Percentiles rank a stretch among this genome's conserved stretches.
These are phyloP conservation scores for Stichodactyla mertensii DNA, from an alignment of 64 coral and sea anemone species.

Conservation along the genomic window DNA sequence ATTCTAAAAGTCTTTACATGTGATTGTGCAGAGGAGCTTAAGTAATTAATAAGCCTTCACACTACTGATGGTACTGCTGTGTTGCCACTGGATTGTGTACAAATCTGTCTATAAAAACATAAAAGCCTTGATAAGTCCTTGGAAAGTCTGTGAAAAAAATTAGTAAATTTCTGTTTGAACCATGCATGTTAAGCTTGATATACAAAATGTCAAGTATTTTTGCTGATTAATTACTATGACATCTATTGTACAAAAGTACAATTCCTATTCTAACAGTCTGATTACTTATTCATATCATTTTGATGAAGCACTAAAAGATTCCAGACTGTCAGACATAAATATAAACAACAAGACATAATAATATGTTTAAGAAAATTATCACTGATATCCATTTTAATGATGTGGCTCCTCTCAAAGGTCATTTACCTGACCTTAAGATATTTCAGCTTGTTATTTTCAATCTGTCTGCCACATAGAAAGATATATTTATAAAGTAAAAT, in stretches of 20 bases:
- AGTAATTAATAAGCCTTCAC: no score
- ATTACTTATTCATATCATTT: background rate
- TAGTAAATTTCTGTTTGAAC: no score
- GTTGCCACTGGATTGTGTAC: no score
- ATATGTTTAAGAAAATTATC: background rate
- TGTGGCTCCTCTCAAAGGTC: background rate
- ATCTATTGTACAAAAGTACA: background rate
- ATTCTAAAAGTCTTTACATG: no score
- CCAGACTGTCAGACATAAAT: background rate
- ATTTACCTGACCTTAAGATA: conserved; percentile 3
- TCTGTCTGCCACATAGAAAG: background rate
- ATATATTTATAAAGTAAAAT: background rate
- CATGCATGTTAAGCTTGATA: no score
- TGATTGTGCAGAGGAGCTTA: no score
- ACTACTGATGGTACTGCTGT: no score
- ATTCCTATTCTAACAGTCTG: background rate
- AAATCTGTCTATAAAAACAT: no score
- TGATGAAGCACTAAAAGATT: background rate
- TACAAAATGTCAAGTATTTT: no score
- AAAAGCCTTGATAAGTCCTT: no score
- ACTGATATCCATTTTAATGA: background rate
- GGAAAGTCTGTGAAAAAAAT: no score
- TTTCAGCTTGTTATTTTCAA: conserved; percentile 7
- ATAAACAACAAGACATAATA: background rate
- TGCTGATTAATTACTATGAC: background rate